Evolutionary conservation across 2,113 vertebrate genomes (phyloP).

Genomic region (Neodontobutis hainanensis): DNA sequence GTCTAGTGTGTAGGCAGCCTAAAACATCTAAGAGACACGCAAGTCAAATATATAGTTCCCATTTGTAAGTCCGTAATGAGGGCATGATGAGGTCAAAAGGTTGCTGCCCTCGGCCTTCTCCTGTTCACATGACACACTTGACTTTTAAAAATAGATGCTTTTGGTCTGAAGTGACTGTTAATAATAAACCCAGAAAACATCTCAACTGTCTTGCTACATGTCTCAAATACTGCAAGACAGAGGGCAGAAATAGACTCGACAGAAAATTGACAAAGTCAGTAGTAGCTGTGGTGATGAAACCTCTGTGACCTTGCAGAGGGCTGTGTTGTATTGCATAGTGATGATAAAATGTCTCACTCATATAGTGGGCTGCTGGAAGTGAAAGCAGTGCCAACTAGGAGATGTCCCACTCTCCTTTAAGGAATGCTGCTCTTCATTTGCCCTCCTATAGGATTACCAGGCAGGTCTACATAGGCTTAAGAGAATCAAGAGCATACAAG

Average conservation of each 20-base stretch:
- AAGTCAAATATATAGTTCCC: conserved; percentile 62
- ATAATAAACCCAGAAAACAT: conserved; percentile 66
- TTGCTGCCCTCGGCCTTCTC: conserved; percentile 22
- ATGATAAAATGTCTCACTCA: conserved; percentile 48
- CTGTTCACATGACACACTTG: conserved; percentile 30
- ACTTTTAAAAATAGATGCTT: conserved; percentile 63
- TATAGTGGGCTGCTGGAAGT: conserved; percentile 11
- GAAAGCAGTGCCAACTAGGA: conserved; percentile 13
- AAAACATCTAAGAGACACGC: conserved; percentile 12
- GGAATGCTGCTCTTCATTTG: conserved; percentile 66
- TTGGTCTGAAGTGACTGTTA: conserved; percentile 55
- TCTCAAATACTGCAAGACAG: conserved; percentile 32
- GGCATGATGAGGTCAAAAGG: conserved; percentile 46
- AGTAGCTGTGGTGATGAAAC: conserved; percentile 1
- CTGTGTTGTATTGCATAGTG: conserved; percentile 47
- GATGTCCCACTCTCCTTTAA: conserved; percentile 46
- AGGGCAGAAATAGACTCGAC: conserved; percentile 44
- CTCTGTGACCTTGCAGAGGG: conserved; percentile 32
- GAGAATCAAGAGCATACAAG: conserved; percentile 54
- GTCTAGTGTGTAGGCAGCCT: conserved; percentile 18
- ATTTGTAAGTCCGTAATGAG: conserved; percentile 34
- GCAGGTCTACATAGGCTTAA: conserved; percentile 51
- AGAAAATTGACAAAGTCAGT: conserved; percentile 24
- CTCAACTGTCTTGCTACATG: conserved; percentile 36
- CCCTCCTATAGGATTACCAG: conserved; percentile 65